Base-by-base conservation (phyloP, 2,888 invertebrate genomes). In the Aporophyla lueneburgensis region DNA sequence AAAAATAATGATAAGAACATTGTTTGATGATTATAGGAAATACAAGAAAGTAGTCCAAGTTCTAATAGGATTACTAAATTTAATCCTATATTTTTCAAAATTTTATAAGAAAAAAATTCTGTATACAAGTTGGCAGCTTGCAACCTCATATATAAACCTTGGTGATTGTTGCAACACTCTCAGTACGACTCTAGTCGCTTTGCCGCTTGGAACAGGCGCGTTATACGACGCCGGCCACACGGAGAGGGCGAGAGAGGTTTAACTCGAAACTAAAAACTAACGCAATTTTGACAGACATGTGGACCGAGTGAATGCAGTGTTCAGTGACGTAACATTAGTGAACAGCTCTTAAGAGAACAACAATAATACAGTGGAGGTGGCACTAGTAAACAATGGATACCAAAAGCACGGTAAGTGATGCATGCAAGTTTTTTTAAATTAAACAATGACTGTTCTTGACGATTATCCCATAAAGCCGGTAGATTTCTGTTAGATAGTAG, bases 111-210 rank as follows among this genome's bases (percentile, higher is more conserved):
- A 90, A 89, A 71, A 89, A 89, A 88, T 89, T 33, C 89, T 88
- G 85, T 91, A 84, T 87, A 89, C 87, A 90, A 90, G 92, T 90
- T 90, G 89, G 87, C 92, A 87, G 89, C 91, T 87, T 95, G 92
- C 94, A 95, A 94, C 91, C 93, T 96, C 93, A 96, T 96, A 96
- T 96, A 96, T 96, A 96, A 96, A 94, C 94, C 94, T 95, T 95
- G 94, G 94, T 89, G 93, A 91, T 91, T 91, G 95, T 96, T 96
- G 95, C 95, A 96, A 96, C 95, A 96, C 94, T 91, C 94, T 96
- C 96, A 97, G 96, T 96, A 94, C 95, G 96, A 95, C 96, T 97
- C 96, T 97, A 96, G 97, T 97, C 97, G 97, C 96, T 96, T 96
- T 97, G 97, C 96, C 96, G 97, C 93, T 96, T 94, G 96, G 96